These are phyloP conservation scores for Escarpia spicata DNA, from an alignment of 2,888 invertebrate genomes.

Conservation along the genomic window DNA sequence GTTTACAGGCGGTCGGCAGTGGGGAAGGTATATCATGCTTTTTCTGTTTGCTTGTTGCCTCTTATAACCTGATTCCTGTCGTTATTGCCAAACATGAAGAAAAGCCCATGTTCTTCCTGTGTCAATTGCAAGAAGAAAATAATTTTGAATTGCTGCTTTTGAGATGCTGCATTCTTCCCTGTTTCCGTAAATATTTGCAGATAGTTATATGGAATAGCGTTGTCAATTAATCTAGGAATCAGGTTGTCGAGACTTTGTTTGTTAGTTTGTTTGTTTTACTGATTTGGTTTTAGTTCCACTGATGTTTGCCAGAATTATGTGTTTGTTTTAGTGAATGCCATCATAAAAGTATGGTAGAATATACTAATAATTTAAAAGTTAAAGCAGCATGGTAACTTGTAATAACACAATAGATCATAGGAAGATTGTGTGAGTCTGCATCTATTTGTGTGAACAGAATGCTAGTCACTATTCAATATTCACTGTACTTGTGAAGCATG, in stretches of 20 bases:
- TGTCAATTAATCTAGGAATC: not conserved
- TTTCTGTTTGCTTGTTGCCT: not conserved
- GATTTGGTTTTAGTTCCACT: not conserved
- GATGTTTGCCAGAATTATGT: not conserved
- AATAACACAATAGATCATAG: too few relatives aligned
- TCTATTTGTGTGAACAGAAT: too few relatives aligned
- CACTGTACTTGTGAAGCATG: not conserved
- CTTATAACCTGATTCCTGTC: not conserved
- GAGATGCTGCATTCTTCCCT: too few relatives aligned
- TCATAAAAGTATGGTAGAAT: too few relatives aligned
- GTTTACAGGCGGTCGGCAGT: not conserved
- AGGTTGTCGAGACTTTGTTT: not conserved
- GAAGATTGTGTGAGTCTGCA: too few relatives aligned
- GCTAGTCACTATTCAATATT: not conserved
- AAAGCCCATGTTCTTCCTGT: not conserved
- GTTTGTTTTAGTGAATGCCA: too few relatives aligned
- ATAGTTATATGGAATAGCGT: not conserved
- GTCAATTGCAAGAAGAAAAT: too few relatives aligned
- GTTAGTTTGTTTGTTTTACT: not conserved
- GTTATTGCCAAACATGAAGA: not conserved
- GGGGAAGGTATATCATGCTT: constrained; percentile 21
- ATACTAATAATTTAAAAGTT: too few relatives aligned
- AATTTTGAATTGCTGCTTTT: too few relatives aligned
- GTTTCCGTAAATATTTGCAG: too few relatives aligned
- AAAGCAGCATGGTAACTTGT: too few relatives aligned